Percentiles rank a stretch among this genome's conserved stretches.
Evolutionary conservation across 30 jellyfish, hydroid and myxozoan genomes (phyloP).

Genomic region (Clytia hemisphaerica): DNA sequence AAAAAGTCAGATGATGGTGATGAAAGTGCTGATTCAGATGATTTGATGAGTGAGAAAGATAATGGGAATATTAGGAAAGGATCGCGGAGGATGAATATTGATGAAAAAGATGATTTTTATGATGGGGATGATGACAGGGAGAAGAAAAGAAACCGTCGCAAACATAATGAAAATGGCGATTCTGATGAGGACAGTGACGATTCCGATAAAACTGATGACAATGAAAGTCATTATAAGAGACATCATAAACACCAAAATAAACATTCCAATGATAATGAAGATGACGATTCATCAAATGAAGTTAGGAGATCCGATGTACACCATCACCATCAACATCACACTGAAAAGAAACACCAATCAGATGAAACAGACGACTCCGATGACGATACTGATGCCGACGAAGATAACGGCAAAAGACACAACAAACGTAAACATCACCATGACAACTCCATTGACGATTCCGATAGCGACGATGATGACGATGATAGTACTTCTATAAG

Average conservation of each 20-base stretch:
- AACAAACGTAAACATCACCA: no score
- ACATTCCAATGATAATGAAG: constrained; percentile 1
- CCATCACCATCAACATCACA: constrained; percentile 6
- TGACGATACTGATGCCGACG: constrained; percentile 3
- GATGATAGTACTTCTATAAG: no score
- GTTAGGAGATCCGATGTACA: not conserved
- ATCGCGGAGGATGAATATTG: no score
- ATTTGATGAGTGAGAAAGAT: no score
- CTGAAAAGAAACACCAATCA: constrained; percentile 40
- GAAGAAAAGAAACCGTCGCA: not conserved
- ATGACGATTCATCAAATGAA: not conserved
- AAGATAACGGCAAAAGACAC: not conserved
- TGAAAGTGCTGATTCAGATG: no score
- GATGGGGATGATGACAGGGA: not conserved
- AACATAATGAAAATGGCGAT: not conserved
- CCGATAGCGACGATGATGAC: no score
- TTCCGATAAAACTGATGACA: constrained; percentile 3
- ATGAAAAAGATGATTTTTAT: not conserved
- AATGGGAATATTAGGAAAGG: no score
- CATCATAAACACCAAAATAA: not conserved
- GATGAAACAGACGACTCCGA: constrained; percentile 46
- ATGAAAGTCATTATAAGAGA: not conserved
- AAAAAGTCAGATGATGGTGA: no score
- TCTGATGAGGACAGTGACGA: constrained; percentile 1
- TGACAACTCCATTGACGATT: not conserved